Evolutionary conservation across 2,888 invertebrate species (phyloP).

Genomic region (Nezara viridula): DNA sequence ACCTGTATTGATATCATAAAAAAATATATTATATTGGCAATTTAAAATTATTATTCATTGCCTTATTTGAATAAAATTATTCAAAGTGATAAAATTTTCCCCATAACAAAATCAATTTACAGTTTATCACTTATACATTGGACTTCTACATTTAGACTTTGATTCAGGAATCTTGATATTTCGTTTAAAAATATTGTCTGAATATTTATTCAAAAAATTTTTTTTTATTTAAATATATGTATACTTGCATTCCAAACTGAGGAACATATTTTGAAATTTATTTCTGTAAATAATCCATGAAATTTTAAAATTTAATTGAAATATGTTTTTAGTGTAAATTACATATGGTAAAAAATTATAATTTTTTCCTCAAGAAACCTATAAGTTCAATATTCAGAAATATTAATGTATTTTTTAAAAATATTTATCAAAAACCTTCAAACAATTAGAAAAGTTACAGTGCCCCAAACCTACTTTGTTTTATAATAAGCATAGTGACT

Average conservation of each 20-base stretch:
- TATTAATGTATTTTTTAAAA: not conserved
- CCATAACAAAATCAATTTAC: not conserved
- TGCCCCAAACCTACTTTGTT: not conserved
- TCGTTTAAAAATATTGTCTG: too few species aligned
- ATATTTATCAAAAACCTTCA: not conserved
- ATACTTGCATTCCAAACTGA: too few species aligned
- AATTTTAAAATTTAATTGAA: not conserved
- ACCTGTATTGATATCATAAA: not conserved
- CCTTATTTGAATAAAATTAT: conserved; percentile 4
- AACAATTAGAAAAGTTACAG: not conserved
- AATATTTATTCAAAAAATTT: too few species aligned
- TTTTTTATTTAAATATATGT: too few species aligned
- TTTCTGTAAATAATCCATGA: not conserved
- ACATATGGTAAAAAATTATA: not conserved
- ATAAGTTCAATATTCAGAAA: not conserved
- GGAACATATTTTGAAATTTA: not conserved
- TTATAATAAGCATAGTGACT: not conserved
- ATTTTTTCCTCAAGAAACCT: not conserved
- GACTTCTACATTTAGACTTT: not conserved
- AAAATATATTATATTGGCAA: not conserved
- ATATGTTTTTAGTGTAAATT: not conserved
- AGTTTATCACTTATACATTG: not conserved
- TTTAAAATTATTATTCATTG: not conserved
- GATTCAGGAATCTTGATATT: too few species aligned
- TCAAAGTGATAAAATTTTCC: conserved; percentile 17